A percentile compares a stretch with the other conserved stretches of the same genome.
phyloP scores from a whole-genome alignment of 1,140 invertebrate species.

The Anthonomus grandis region DNA sequence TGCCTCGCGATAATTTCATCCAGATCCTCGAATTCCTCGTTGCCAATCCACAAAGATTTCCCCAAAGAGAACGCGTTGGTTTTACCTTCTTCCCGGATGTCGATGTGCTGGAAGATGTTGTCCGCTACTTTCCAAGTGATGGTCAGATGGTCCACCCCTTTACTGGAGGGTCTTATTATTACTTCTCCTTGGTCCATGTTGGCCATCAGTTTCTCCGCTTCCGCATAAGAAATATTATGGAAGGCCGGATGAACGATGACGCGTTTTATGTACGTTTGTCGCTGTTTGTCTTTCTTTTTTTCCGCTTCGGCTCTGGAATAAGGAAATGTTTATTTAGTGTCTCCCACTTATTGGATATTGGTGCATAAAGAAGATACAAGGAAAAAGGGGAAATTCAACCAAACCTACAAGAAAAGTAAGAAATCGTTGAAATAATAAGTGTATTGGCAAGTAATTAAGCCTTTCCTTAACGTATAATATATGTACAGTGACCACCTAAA shows the following conservation, averaged over 20 bases:
- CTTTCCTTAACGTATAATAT: no score
- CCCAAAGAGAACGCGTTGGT: slow-evolving; percentile 95
- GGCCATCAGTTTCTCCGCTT: slow-evolving; percentile 87
- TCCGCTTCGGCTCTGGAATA: slow-evolving; percentile 67
- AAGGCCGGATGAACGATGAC: slow-evolving; percentile 98
- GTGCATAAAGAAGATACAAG: no score
- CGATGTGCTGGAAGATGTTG: slow-evolving; percentile 92
- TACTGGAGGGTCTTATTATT: slow-evolving; percentile 90
- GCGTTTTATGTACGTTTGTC: slow-evolving; percentile 85
- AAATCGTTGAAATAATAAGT: no score
- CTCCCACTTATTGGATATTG: no score
- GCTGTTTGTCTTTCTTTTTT: slow-evolving; percentile 73
- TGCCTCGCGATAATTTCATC: slow-evolving; percentile 98
- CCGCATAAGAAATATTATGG: slow-evolving; percentile 92
- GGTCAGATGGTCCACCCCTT: slow-evolving; percentile 90
- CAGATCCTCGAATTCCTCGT: slow-evolving; percentile 94
- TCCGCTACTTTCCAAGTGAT: slow-evolving; percentile 98
- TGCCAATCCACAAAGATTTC: slow-evolving; percentile 80
- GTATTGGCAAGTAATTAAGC: no score
- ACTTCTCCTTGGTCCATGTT: slow-evolving; percentile 95
- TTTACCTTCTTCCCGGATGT: slow-evolving; percentile 94
- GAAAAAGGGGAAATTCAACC: no score
- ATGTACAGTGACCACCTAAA: no score
- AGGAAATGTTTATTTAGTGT: background rate
- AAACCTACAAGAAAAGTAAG: no score